Base-by-base conservation (phyloP, 1,140 invertebrate genomes). In the Pogonus chalceus region DNA sequence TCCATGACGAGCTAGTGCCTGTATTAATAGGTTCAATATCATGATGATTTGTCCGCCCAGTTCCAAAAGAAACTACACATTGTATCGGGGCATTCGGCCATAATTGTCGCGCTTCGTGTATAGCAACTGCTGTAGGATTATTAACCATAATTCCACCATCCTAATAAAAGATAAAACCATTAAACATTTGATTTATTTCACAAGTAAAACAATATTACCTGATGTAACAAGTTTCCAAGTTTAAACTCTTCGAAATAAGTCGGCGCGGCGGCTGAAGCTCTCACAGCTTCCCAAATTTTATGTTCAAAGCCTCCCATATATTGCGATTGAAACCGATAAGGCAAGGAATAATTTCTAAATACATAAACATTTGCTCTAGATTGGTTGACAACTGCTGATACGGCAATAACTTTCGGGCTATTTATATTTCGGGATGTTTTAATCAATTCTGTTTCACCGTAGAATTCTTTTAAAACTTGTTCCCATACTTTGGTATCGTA, bases 191-290 rank as follows among this genome's bases (percentile, higher is more conserved):
- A 51, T 51, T 18, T 14, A 55, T 18, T 16, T 20, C 12, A 21
- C 2, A 24, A n/a, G 20, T 9, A 51, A 23, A 22, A 20, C 12
- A 16, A 51, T 23, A 69, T 72, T 68, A 90, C 88, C 74, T 92
- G 87, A 69, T 92, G 89, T 57, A 93, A 69, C 62, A 81, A 77
- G 22, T 86, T 82, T 50, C 82, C 83, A 16, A 88, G 72, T 60
- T 79, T 78, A 62, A 87, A 92, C 67, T 94, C 90, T 66, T 90
- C 83, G 73, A 94, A 96, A 73, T 94, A 94, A 0, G 88, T 89
- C 1, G 93, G 93, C 18, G 93, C 93, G 48, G 93, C 92, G 35
- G 91, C 88, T 7, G 91, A 94, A 9, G 92, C 92, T 64, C 92
- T 72, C 2, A 92, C 83, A 10, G 90, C 88, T 76, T 96, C 84